Percentiles rank a stretch among this genome's conserved stretches.
Conservation (phyloP, 37 sponge, comb jelly and placozoan species). For the Axinella damicornis region DNA sequence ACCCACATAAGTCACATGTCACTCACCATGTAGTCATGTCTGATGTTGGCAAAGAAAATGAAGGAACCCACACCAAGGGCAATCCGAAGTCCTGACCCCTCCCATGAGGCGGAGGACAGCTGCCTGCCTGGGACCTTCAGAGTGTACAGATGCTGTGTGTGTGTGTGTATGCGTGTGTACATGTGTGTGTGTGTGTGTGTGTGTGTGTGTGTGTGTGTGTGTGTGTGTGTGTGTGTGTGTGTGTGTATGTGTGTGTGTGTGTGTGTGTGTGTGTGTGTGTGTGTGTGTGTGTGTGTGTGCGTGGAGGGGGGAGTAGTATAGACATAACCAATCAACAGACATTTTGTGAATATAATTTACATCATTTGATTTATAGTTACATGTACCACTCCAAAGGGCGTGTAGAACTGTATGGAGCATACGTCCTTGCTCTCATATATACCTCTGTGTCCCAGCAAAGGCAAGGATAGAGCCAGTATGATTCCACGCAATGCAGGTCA, state of each 20-base stretch:
- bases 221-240: neutral
- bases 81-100: slow-evolving; percentile 83
- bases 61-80: slow-evolving; percentile 86
- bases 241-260: too few species aligned
- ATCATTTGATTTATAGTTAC: too few species aligned
- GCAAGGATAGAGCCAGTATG: slow-evolving; percentile 84
- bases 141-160: slow-evolving; percentile 77
- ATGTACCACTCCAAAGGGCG: slow-evolving; percentile 68
- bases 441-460: slow-evolving; percentile 77
- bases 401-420: slow-evolving; percentile 90
- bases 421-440: slow-evolving; percentile 68
- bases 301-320: too few species aligned
- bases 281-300: too few species aligned
- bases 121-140: slow-evolving; percentile 88
- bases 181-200: neutral
- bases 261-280: neutral
- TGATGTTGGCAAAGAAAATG: slow-evolving; percentile 97
- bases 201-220: neutral
- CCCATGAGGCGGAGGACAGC: slow-evolving; percentile 83
- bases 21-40: slow-evolving; percentile 90
- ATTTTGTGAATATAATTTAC: too few species aligned
- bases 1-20: too few species aligned
- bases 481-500: slow-evolving; percentile 77
- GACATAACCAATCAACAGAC: too few species aligned
- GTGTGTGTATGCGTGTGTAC: neutral